Evolutionary conservation across 2,888 invertebrate species (phyloP).

Genomic region (Sinopyrophorus schimmeli): DNA sequence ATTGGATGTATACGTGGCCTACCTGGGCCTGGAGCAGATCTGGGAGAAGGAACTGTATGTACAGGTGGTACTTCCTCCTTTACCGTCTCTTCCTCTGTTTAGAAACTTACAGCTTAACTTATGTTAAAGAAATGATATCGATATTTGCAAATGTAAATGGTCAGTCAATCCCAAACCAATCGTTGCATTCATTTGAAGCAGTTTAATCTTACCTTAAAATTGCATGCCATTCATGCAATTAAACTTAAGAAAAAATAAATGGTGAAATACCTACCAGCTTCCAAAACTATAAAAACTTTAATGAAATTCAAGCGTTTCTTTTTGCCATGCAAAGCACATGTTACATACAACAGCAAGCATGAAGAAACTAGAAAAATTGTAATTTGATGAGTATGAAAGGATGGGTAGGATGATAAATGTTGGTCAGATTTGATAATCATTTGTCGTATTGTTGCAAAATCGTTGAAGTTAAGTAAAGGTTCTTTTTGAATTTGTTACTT

Average conservation of each 20-base stretch:
- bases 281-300: slow-evolving; percentile 16
- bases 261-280: slow-evolving; percentile 26
- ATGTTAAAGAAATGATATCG: slow-evolving; percentile 6
- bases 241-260: not conserved
- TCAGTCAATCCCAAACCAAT: slow-evolving; percentile 4
- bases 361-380: not conserved
- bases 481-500: slow-evolving; percentile 39
- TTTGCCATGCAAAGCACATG: too few species aligned
- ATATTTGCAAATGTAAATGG: not conserved
- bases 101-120: slow-evolving; percentile 42
- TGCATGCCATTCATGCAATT: slow-evolving; percentile 16
- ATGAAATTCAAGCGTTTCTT: slow-evolving; percentile 7
- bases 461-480: too few species aligned
- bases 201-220: slow-evolving; percentile 13
- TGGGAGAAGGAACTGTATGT: slow-evolving; percentile 34
- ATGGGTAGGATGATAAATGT: slow-evolving; percentile 20
- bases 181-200: not conserved
- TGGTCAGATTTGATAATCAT: slow-evolving; percentile 48
- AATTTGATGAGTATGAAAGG: slow-evolving; percentile 11
- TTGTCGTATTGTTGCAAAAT: too few species aligned
- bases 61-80: slow-evolving; percentile 40
- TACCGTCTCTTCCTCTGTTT: slow-evolving; percentile 43
- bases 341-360: not conserved
- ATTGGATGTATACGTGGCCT: slow-evolving; percentile 51
- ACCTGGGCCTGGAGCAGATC: slow-evolving; percentile 47